These are phyloP conservation scores for Leuciscus waleckii DNA, from an alignment of 2,797 vertebrate genomes.

Conservation along the genomic window DNA sequence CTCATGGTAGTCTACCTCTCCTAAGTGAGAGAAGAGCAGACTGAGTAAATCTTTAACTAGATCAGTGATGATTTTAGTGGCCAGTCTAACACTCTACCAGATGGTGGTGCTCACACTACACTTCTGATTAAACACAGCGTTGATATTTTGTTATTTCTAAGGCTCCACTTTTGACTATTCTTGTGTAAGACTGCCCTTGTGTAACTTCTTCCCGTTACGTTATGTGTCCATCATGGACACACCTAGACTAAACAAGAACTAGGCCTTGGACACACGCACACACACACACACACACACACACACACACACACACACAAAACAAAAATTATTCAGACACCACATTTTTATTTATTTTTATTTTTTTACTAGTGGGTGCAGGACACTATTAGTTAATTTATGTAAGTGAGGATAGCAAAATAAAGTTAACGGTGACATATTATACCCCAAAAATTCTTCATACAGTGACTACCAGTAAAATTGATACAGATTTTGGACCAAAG, in stretches of 20 bases:
- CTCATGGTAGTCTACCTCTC: slow-evolving; percentile 42
- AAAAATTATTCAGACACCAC: no score
- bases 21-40: slow-evolving; percentile 63
- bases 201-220: background rate
- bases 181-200: background rate
- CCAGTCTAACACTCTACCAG: slow-evolving; percentile 67
- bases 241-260: background rate
- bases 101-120: slow-evolving; percentile 75
- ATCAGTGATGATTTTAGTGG: slow-evolving; percentile 69
- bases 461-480: no score
- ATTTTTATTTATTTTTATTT: no score
- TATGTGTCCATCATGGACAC: background rate
- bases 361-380: no score
- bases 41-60: slow-evolving; percentile 80
- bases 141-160: background rate
- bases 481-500: no score
- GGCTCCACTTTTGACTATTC: background rate
- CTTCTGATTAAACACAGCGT: slow-evolving; percentile 12
- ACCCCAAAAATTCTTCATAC: no score
- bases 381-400: no score
- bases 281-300: background rate
- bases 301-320: no score
- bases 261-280: background rate
- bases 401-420: no score
- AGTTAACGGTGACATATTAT: no score